Evolutionary conservation across 2,888 invertebrate genomes (phyloP).

Genomic region (Synanthedon myopaeformis): DNA sequence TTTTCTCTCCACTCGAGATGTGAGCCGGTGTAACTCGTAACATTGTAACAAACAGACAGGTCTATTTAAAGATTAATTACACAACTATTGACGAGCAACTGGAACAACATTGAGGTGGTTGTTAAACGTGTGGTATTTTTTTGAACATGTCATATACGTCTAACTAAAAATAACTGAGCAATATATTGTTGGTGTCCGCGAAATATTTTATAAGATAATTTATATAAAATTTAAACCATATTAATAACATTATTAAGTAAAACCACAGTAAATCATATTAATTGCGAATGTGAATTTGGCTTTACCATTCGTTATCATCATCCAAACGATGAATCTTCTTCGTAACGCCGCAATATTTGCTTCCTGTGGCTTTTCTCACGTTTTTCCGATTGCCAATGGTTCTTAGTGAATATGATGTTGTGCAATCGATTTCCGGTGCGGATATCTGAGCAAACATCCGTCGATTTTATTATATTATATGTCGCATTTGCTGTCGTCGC

Average conservation of each 20-base stretch:
- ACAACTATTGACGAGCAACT: slow-evolving; percentile 17
- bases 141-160: slow-evolving; percentile 4
- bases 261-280: too few species aligned
- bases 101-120: slow-evolving; percentile 23
- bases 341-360: too few species aligned
- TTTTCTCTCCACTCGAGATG: slow-evolving; percentile 13
- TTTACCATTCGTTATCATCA: too few species aligned
- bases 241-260: too few species aligned
- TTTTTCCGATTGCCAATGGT: too few species aligned
- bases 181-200: too few species aligned
- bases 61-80: slow-evolving; percentile 20
- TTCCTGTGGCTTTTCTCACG: too few species aligned
- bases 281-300: too few species aligned
- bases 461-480: slow-evolving; percentile 11
- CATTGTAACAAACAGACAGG: slow-evolving; percentile 12
- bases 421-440: slow-evolving; percentile 5
- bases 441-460: slow-evolving; percentile 15
- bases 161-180: too few species aligned
- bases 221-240: too few species aligned
- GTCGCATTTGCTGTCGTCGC: slow-evolving; percentile 3
- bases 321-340: too few species aligned
- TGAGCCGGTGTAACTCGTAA: slow-evolving; percentile 15
- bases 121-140: slow-evolving; percentile 2
- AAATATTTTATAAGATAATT: too few species aligned
- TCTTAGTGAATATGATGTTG: slow-evolving; percentile 2